Conservation (phyloP, 2,797 vertebrate genomes). For the Petrocephalus sullivani region DNA sequence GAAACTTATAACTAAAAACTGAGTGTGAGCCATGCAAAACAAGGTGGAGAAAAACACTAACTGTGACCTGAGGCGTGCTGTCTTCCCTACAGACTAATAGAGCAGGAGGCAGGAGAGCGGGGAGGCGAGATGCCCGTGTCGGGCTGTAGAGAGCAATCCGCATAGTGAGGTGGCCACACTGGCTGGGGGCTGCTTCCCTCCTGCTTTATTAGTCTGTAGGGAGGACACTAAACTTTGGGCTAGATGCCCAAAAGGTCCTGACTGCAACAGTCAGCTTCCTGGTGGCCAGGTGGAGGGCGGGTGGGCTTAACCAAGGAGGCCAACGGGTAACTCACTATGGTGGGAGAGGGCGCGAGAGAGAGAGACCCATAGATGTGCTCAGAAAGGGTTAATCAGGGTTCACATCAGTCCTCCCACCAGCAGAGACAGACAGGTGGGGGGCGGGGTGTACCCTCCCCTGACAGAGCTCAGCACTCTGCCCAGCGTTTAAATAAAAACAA, state of each 20-base stretch:
- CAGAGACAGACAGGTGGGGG: constrained; percentile 19
- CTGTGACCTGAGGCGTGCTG: background rate
- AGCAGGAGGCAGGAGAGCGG: background rate
- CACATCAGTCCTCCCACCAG: constrained; percentile 48
- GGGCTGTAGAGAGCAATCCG: background rate
- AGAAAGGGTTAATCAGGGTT: constrained; percentile 58
- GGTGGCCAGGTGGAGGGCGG: constrained; percentile 50
- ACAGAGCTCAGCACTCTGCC: constrained; percentile 40
- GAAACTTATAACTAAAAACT: background rate
- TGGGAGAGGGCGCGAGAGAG: constrained; percentile 26
- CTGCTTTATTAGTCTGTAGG: too few relatives aligned
- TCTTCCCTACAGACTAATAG: background rate
- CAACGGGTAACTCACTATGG: constrained; percentile 39
- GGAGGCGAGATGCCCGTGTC: background rate
- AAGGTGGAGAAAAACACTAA: background rate
- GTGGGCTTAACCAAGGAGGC: constrained; percentile 55
- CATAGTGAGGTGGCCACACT: background rate
- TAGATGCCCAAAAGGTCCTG: background rate
- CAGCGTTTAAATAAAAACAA: constrained; percentile 43
- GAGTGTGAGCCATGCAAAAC: background rate
- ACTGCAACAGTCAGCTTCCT: constrained; percentile 45
- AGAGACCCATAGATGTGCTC: background rate
- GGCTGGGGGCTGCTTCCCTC: too few relatives aligned
- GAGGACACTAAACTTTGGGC: background rate
- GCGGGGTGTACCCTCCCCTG: constrained; percentile 27